phyloP scores from a whole-genome alignment of 2,888 invertebrate species.

The Acleris laterana region DNA sequence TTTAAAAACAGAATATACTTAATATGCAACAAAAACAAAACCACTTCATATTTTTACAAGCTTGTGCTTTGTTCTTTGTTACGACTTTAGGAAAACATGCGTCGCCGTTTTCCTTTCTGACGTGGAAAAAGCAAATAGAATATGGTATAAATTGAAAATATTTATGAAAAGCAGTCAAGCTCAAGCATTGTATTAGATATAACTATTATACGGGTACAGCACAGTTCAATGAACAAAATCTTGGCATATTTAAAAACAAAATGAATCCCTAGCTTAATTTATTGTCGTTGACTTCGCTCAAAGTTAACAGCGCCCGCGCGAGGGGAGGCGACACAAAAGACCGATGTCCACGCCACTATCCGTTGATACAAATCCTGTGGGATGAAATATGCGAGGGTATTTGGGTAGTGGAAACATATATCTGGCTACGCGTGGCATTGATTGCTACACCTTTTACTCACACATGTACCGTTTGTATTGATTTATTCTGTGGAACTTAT shows the following conservation, averaged over 20 bases:
- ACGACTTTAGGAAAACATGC: neutral
- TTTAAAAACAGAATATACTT: too few relatives aligned
- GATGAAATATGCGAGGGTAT: conserved; percentile 60
- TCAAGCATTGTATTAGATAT: too few relatives aligned
- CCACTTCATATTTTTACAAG: too few relatives aligned
- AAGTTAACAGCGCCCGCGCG: conserved; percentile 28
- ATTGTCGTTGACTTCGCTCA: conserved; percentile 13
- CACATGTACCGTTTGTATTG: neutral
- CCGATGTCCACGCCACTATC: conserved; percentile 67
- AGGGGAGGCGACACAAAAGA: conserved; percentile 51
- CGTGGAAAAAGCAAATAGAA: too few relatives aligned
- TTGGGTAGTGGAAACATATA: conserved; percentile 33
- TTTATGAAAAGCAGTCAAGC: too few relatives aligned
- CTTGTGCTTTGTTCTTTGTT: neutral
- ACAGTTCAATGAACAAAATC: conserved; percentile 32
- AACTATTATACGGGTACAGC: too few relatives aligned
- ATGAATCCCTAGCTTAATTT: conserved; percentile 45
- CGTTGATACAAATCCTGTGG: conserved; percentile 67
- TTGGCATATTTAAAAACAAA: conserved; percentile 47
- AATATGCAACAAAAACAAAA: too few relatives aligned
- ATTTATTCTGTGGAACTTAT: conserved; percentile 11
- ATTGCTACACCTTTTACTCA: too few relatives aligned
- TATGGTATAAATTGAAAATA: too few relatives aligned
- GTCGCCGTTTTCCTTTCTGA: too few relatives aligned
- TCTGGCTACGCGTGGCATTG: conserved; percentile 10